Evolutionary conservation across 2,888 invertebrate genomes (phyloP).

Genomic region (Carpatolechia fugitivella): DNA sequence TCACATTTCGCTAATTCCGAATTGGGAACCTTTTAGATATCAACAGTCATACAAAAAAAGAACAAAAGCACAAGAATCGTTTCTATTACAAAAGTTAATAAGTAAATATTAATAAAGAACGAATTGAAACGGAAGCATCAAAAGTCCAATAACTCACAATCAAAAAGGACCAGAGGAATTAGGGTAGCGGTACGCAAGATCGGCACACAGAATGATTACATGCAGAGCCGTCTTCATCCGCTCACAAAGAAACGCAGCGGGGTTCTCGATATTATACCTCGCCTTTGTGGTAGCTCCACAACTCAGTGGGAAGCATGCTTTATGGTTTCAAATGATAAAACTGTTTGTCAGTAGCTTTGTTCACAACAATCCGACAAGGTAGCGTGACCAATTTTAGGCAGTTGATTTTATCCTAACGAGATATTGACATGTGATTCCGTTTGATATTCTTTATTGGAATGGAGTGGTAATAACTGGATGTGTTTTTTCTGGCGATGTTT

Average conservation of each 20-base stretch:
- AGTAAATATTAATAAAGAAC: slow-evolving; percentile 62
- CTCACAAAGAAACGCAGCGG: slow-evolving; percentile 75
- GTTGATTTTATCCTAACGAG: slow-evolving; percentile 57
- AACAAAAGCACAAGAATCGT: background rate
- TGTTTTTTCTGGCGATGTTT: slow-evolving; percentile 6
- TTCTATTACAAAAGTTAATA: slow-evolving; percentile 30
- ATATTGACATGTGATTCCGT: slow-evolving; percentile 39
- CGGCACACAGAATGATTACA: slow-evolving; percentile 75
- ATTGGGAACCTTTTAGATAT: too few relatives aligned
- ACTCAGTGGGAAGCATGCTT: slow-evolving; percentile 75
- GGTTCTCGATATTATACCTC: slow-evolving; percentile 74
- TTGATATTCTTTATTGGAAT: slow-evolving; percentile 10
- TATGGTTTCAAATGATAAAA: slow-evolving; percentile 79
- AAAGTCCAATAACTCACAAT: slow-evolving; percentile 73
- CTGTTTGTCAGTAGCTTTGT: slow-evolving; percentile 75
- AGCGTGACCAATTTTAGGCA: slow-evolving; percentile 61
- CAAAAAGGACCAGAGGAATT: slow-evolving; percentile 70
- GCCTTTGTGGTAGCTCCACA: slow-evolving; percentile 73
- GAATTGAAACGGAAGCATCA: slow-evolving; percentile 70
- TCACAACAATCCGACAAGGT: slow-evolving; percentile 58
- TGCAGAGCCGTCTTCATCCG: slow-evolving; percentile 67
- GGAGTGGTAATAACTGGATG: slow-evolving; percentile 6
- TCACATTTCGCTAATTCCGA: too few relatives aligned
- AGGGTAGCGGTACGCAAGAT: slow-evolving; percentile 71
- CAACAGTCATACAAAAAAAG: background rate